Conservation (phyloP, 2,888 invertebrate species). For the Tortricodes alternella region DNA sequence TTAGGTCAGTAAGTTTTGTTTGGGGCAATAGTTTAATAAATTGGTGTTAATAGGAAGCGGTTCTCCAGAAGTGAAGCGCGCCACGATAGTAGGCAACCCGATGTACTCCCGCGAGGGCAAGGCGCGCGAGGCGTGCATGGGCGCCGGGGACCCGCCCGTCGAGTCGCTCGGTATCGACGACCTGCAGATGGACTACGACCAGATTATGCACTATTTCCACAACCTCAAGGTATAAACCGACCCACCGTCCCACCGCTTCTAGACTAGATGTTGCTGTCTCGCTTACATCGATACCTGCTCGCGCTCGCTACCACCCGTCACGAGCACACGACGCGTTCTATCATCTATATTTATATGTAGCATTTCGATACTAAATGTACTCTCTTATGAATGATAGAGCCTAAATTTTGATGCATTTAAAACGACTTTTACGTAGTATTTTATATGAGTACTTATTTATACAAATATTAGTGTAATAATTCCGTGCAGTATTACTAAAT, state of each 20-base stretch:
- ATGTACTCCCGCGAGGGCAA: conserved; percentile 87
- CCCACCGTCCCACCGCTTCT: conserved; percentile 72
- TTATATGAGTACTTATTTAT: conserved; percentile 74
- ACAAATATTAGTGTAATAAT: conserved; percentile 63
- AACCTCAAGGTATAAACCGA: conserved; percentile 92
- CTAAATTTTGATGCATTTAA: conserved; percentile 80
- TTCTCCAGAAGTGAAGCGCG: conserved; percentile 88
- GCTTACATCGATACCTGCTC: conserved; percentile 60
- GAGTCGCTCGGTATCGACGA: conserved; percentile 90
- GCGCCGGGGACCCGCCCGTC: conserved; percentile 67
- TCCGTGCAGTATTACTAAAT: conserved; percentile 72
- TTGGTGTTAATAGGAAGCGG: conserved; percentile 51
- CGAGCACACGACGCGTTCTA: conserved; percentile 45
- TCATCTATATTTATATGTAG: conserved; percentile 47
- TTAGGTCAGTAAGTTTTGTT: neutral
- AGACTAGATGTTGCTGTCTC: conserved; percentile 74
- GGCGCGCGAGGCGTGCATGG: conserved; percentile 52
- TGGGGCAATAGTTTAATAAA: neutral
- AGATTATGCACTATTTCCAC: conserved; percentile 99
- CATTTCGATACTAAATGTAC: conserved; percentile 64
- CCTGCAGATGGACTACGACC: conserved; percentile 97
- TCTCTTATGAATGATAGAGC: conserved; percentile 77
- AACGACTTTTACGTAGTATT: conserved; percentile 65
- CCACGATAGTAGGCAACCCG: conserved; percentile 94
- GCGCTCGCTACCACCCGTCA: conserved; percentile 41